phyloP scores from a whole-genome alignment of 1,140 invertebrate genomes.

The Xylocopa sonorina region DNA sequence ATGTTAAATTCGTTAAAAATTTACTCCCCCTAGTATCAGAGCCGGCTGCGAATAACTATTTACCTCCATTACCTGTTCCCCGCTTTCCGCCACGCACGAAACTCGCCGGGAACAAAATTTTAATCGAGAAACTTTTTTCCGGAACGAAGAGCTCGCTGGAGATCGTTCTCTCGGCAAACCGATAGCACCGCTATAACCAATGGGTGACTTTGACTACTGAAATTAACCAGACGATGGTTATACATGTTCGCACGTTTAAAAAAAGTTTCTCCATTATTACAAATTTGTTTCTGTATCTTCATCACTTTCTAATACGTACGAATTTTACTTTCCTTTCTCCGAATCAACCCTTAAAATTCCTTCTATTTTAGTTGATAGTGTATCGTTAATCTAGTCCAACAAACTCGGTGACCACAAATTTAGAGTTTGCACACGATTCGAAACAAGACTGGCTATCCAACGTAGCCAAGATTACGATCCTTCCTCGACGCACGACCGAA shows the following conservation, averaged over 20 bases:
- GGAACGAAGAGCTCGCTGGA: slow-evolving; percentile 57
- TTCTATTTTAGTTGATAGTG: too few relatives aligned
- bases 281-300: too few relatives aligned
- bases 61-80: slow-evolving; percentile 50
- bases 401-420: too few relatives aligned
- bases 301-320: too few relatives aligned
- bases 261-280: background rate
- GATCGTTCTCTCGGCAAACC: slow-evolving; percentile 54
- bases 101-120: slow-evolving; percentile 75
- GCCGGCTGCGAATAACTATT: slow-evolving; percentile 63
- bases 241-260: too few relatives aligned
- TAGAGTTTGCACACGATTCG: too few relatives aligned
- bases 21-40: slow-evolving; percentile 60
- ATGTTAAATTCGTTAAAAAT: slow-evolving; percentile 75
- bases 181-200: slow-evolving; percentile 33
- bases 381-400: too few relatives aligned
- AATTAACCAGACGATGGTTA: background rate
- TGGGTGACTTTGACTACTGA: slow-evolving; percentile 6
- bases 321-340: too few relatives aligned
- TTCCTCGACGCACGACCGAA: background rate
- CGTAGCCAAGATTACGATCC: background rate
- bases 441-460: background rate
- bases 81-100: slow-evolving; percentile 56
- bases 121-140: slow-evolving; percentile 79
- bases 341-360: too few relatives aligned